Evolutionary conservation across 2,113 vertebrate genomes (phyloP).

Genomic region (Brachypodius melanocephalos): DNA sequence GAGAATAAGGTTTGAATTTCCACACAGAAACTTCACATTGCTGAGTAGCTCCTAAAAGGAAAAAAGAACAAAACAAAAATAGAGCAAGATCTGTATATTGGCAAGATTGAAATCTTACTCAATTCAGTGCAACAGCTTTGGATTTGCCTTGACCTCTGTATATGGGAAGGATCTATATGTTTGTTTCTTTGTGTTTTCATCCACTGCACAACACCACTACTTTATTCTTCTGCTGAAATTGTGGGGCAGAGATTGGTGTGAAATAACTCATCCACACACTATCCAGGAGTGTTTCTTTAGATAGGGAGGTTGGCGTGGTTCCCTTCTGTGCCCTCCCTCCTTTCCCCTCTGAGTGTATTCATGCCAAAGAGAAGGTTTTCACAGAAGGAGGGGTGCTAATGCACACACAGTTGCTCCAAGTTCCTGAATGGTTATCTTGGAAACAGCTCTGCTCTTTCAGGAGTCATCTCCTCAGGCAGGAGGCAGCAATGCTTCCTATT

Average conservation of each 20-base stretch:
- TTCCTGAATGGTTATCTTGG: not conserved
- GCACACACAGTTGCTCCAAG: not conserved
- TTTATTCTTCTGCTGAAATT: not conserved
- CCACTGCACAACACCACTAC: not conserved
- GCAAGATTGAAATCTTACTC: not conserved
- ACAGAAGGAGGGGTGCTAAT: not conserved
- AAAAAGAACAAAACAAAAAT: not conserved
- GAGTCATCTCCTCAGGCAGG: not conserved
- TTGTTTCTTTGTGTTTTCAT: not conserved
- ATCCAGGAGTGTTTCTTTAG: not conserved
- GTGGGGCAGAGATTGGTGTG: not conserved
- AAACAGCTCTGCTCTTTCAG: not conserved
- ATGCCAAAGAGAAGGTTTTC: not conserved
- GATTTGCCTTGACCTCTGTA: not conserved
- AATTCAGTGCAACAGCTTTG: not conserved
- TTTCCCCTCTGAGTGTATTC: accelerated
- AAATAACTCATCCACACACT: not conserved
- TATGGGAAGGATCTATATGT: not conserved
- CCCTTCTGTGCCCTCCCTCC: not conserved
- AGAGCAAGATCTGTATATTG: not conserved
- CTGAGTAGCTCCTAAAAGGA: not conserved
- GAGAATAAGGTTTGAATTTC: not conserved
- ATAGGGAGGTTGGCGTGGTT: not conserved
- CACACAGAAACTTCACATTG: not conserved
- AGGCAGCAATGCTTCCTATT: not conserved